These are phyloP conservation scores for Horisme vitalbata DNA, from an alignment of 2,888 invertebrate genomes.

Conservation along the genomic window DNA sequence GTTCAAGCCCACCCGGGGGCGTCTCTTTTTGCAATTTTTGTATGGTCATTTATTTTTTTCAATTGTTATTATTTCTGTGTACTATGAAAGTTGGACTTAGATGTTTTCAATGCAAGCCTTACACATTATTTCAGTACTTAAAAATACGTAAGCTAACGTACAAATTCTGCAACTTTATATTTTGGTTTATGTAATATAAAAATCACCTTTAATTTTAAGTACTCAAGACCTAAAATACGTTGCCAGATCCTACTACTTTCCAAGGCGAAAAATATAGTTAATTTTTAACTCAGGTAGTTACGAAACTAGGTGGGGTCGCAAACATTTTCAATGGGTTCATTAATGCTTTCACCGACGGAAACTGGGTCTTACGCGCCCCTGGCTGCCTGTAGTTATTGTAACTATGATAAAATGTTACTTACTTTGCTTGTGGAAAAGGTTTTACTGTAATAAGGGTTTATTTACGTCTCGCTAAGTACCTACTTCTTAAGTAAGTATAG, in stretches of 20 bases:
- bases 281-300: slow-evolving; percentile 35
- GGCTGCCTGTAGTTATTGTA: slow-evolving; percentile 38
- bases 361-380: slow-evolving; percentile 45
- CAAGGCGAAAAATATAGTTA: slow-evolving; percentile 32
- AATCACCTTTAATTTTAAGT: neutral
- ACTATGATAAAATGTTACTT: slow-evolving; percentile 44
- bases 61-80: too few relatives aligned
- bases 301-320: slow-evolving; percentile 44
- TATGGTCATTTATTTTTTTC: neutral
- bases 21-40: slow-evolving; percentile 58
- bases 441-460: slow-evolving; percentile 11
- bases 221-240: slow-evolving; percentile 6
- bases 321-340: slow-evolving; percentile 61
- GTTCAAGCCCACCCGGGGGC: slow-evolving; percentile 98
- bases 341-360: slow-evolving; percentile 49
- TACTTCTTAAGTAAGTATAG: too few relatives aligned
- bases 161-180: too few relatives aligned
- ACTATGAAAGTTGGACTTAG: too few relatives aligned
- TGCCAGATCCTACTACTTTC: slow-evolving; percentile 10
- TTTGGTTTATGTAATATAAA: neutral
- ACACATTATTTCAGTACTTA: too few relatives aligned
- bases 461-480: too few relatives aligned
- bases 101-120: too few relatives aligned
- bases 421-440: slow-evolving; percentile 27
- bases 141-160: too few relatives aligned